A percentile compares a stretch with the other conserved stretches of the same genome.
These are phyloP conservation scores for Stratiomys singularior DNA, from an alignment of 2,888 invertebrate species.

Conservation along the genomic window DNA sequence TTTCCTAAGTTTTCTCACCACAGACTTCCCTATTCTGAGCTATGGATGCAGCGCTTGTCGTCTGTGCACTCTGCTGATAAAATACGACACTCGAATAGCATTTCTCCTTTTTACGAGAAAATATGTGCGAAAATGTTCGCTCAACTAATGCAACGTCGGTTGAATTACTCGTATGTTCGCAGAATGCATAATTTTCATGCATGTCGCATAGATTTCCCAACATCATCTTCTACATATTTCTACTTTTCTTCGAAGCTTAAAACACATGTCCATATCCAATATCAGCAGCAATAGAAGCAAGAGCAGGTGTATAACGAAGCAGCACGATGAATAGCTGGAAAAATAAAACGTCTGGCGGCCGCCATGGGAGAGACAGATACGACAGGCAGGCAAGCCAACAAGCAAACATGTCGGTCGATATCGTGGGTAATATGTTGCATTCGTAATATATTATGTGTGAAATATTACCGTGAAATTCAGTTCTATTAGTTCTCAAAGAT, in stretches of 20 bases:
- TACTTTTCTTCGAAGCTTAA: slow-evolving; percentile 22
- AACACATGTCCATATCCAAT: slow-evolving; percentile 18
- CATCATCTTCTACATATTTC: slow-evolving; percentile 13
- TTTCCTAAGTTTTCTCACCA: too few relatives aligned
- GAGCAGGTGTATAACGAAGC: slow-evolving; percentile 27
- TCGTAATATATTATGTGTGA: slow-evolving; percentile 40
- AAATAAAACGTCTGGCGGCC: slow-evolving; percentile 5
- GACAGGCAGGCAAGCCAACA: not conserved
- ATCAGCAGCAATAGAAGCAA: not conserved
- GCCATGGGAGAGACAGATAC: not conserved
- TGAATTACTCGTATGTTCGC: not conserved
- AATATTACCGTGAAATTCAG: slow-evolving; percentile 38
- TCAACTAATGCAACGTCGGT: not conserved
- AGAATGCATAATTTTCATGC: slow-evolving; percentile 23
- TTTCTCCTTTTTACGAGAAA: slow-evolving; percentile 4
- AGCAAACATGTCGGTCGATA: not conserved
- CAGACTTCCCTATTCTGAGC: too few relatives aligned
- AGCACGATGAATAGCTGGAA: not conserved
- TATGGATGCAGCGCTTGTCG: too few relatives aligned
- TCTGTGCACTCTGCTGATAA: too few relatives aligned
- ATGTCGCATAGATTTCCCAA: slow-evolving; percentile 27
- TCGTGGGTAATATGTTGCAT: slow-evolving; percentile 38
- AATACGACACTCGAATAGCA: too few relatives aligned
- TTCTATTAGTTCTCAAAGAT: slow-evolving; percentile 40
- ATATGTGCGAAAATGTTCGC: slow-evolving; percentile 17